Evolutionary conservation across 2,113 vertebrate genomes (phyloP), one percentile per base, ranked within the genome.

Genomic region (Percina caprodes): DNA sequence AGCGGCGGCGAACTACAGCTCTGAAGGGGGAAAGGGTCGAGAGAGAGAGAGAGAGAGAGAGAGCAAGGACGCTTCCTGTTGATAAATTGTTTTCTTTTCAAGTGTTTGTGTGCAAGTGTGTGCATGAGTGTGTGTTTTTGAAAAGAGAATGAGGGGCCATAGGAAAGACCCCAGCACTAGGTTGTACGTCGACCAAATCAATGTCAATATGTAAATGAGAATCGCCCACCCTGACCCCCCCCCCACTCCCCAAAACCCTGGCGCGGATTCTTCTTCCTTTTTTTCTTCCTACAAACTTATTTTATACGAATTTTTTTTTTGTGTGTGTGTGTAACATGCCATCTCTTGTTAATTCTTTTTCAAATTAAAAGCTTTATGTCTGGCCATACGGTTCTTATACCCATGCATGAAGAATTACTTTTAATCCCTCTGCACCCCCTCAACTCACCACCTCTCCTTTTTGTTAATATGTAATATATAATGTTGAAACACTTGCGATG

Each of bases 181-280:
- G 95, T 95, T 96, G 95, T 96, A 95, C 94, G 95, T 96, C 94
- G 96, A 99, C 97, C 97, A 98, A 99, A 97, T 96, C 94, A 92
- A 96, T 97, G 97, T 97, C 96, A 97, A 97, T 96, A 96, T 98
- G 96, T 98, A 97, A 97, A 97, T 96, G 96, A 97, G 95, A 95
- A 49, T 69, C 11, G n/a, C 56, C 49, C 73, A 39, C 72, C 77
- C n/a, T 26, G 94, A 54, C 62, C 54, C 52, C 11, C n/a, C 16
- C 39, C 10, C 9, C 35, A 7, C 35, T 5, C 33, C 33, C 26
- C 52, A n/a, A 60, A 6, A 13, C 35, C 68, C 58, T 21, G 46
- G 49, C 48, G 26, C 13, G 16, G 42, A 35, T 55, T 79, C 94
- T 92, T 94, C 95, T 96, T 96, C 95, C 59, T 58, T 39, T 95